Base-by-base conservation (phyloP, 37 sponge, comb jelly and placozoan species). In the Oopsacas minuta region DNA sequence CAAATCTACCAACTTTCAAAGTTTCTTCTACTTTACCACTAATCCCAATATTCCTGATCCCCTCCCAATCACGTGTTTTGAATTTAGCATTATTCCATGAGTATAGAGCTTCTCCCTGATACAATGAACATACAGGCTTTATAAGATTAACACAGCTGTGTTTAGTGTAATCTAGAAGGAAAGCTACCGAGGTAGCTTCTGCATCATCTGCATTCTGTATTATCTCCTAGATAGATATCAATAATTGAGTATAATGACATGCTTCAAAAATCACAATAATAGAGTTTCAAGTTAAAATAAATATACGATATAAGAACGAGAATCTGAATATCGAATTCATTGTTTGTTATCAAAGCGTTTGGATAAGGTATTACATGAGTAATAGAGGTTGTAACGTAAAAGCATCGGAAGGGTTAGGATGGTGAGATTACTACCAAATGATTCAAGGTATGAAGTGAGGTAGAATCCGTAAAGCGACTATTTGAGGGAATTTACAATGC, bases 171-270 rank as follows among this genome's bases (percentile, higher is more conserved):
- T 94, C 95, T 23, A 92, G 39, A 81, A 94, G 87, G 42, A 94
- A 37, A n/a, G 84, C 86, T 85, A 94, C 89, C 52, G 90, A 87
- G 15, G 85, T 87, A 35, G 95, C 95, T 36, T 81, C 69, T 37
- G 95, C 91, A 90, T 94, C 95, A 85, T 94, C 95, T 34, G 95
- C 95, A 90, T 94, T 94, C 82, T 94, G 95, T 36, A 94, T 0
- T 69, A 42, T 42, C 49, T 42, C 49, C 49, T 42, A 42, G 49
- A 8, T 17, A 42, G 12, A 42, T 42, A 42, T 8, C 49, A 42
- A n/a, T n/a, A n/a, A n/a, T n/a, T n/a, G n/a, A n/a, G n/a, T 15
- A 15, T 42, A 42, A 42, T 17, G 12, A 42, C 8, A 42, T 8
- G 15, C 8, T 42, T 17, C 49, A 42, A 42, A 42, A 15, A 42